These are phyloP conservation scores for Dermolepida albohirtum DNA, from an alignment of 2,888 invertebrate genomes.

Conservation along the genomic window DNA sequence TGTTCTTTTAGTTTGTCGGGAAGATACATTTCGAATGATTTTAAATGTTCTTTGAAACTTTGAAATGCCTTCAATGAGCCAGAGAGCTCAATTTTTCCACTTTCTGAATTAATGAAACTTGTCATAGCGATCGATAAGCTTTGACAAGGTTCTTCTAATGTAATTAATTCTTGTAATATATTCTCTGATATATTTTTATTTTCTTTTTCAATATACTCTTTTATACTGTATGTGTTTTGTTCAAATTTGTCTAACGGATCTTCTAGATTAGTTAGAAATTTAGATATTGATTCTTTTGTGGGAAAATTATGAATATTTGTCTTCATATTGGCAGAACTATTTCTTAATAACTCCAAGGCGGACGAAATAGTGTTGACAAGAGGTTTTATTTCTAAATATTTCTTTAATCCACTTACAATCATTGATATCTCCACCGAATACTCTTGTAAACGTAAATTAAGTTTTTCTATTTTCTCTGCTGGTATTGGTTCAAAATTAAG, in stretches of 20 bases:
- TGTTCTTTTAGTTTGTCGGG: background rate
- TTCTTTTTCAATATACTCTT: conserved; percentile 3
- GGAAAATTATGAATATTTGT: background rate
- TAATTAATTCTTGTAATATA: background rate
- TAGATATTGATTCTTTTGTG: background rate
- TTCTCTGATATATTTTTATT: conserved; percentile 2
- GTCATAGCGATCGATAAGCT: background rate
- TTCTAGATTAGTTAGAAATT: background rate
- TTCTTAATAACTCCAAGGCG: conserved; percentile 2
- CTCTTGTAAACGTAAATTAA: conserved; percentile 21
- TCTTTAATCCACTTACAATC: background rate
- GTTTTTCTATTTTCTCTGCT: conserved; percentile 8
- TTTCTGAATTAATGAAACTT: background rate
- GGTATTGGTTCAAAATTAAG: conserved; percentile 2
- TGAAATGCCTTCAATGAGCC: background rate
- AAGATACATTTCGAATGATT: background rate
- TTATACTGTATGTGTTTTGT: background rate
- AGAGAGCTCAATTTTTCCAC: background rate
- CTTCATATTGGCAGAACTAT: background rate
- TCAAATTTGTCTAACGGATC: background rate
- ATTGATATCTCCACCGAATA: conserved; percentile 3
- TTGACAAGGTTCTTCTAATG: background rate
- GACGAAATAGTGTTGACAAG: background rate
- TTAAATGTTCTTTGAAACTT: conserved; percentile 2
- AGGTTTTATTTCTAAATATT: background rate